These are phyloP conservation scores for Agriopis aurantiaria DNA, from an alignment of 2,888 invertebrate genomes.

Conservation along the genomic window DNA sequence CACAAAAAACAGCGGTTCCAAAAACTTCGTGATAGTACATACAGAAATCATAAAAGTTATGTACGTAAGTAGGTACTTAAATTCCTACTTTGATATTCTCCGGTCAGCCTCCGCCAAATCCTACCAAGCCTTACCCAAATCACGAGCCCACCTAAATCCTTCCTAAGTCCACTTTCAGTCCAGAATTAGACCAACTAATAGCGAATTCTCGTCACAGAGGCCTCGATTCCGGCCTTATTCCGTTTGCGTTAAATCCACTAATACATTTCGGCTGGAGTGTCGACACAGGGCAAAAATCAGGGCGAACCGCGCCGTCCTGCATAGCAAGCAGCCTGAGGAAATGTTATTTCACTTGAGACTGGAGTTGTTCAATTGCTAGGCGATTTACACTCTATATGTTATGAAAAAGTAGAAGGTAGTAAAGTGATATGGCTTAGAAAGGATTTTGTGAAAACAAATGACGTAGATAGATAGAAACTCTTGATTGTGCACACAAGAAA, in stretches of 20 bases:
- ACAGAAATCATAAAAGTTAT: neutral
- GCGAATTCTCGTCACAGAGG: conserved; percentile 72
- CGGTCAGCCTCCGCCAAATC: conserved; percentile 13
- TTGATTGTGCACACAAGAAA: too few relatives aligned
- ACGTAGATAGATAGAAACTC: too few relatives aligned
- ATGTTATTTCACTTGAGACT: conserved; percentile 49
- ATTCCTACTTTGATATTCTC: conserved; percentile 13
- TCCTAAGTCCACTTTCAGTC: conserved; percentile 40
- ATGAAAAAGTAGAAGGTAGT: neutral
- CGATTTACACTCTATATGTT: conserved; percentile 15
- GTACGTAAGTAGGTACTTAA: neutral
- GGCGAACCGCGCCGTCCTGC: conserved; percentile 71
- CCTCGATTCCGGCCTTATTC: conserved; percentile 68
- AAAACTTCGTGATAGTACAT: neutral
- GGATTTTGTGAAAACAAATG: neutral
- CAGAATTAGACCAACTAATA: conserved; percentile 60
- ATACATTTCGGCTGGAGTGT: conserved; percentile 80
- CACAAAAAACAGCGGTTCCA: too few relatives aligned
- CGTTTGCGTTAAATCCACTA: conserved; percentile 79
- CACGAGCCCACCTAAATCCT: conserved; percentile 38
- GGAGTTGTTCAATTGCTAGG: conserved; percentile 47
- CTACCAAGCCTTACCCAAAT: conserved; percentile 22
- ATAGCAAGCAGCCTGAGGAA: conserved; percentile 75
- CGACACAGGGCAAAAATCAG: conserved; percentile 83
- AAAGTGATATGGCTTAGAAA: too few relatives aligned